A percentile compares a stretch with the other conserved stretches of the same genome.
Evolutionary conservation across 2,113 vertebrate genomes (phyloP).

Genomic region (Egretta garzetta): DNA sequence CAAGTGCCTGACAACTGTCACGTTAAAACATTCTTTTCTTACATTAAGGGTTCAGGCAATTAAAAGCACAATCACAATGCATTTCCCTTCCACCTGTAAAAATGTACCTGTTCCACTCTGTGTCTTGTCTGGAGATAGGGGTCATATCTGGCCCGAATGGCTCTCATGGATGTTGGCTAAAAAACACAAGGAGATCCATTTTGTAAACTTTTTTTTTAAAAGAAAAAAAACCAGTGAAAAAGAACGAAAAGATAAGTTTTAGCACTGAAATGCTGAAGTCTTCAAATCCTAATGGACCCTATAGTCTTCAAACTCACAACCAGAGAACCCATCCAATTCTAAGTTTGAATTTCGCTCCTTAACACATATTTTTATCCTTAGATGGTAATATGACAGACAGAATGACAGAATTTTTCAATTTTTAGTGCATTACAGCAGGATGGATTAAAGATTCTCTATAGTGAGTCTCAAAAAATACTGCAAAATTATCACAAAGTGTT

Average conservation of each 20-base stretch:
- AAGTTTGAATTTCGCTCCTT: background rate
- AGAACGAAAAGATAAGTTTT: background rate
- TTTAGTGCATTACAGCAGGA: background rate
- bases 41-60: background rate
- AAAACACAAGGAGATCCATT: background rate
- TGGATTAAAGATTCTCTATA: background rate
- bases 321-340: accelerated
- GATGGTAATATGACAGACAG: accelerated
- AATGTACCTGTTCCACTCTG: constrained; percentile 89
- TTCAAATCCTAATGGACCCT: background rate
- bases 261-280: background rate
- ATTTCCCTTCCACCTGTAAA: background rate
- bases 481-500: background rate
- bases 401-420: background rate
- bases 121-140: constrained; percentile 94
- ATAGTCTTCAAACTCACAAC: background rate
- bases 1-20: accelerated
- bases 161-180: constrained; percentile 96
- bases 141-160: constrained; percentile 93
- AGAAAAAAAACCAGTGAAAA: background rate
- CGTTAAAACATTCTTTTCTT: background rate
- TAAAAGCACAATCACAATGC: accelerated
- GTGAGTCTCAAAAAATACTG: background rate
- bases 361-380: background rate
- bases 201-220: accelerated